These are phyloP conservation scores for Tetanocera ferruginea DNA, from an alignment of 2,888 invertebrate species.

Conservation along the genomic window DNA sequence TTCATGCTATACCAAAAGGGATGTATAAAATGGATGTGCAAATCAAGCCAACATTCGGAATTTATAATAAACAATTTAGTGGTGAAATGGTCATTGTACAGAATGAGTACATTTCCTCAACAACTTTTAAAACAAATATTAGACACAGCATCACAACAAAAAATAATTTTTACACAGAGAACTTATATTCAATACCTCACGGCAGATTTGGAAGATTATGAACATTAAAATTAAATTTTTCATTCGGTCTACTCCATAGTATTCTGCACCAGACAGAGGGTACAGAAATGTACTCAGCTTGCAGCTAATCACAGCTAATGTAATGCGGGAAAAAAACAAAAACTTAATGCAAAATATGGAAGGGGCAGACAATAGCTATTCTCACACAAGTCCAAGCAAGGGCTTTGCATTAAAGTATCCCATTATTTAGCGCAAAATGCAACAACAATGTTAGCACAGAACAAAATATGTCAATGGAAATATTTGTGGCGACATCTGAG, in stretches of 20 bases:
- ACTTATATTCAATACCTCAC: no score
- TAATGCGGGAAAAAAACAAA: background rate
- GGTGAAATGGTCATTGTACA: no score
- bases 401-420: background rate
- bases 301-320: background rate
- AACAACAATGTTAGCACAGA: conserved; percentile 7
- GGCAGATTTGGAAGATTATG: background rate
- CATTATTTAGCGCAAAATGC: background rate
- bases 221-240: conserved; percentile 32
- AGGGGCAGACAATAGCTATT: background rate
- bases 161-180: no score
- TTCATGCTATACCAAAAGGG: no score
- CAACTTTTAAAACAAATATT: no score
- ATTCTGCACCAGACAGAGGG: background rate
- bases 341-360: background rate
- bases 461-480: conserved; percentile 19
- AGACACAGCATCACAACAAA: no score
- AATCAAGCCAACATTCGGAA: no score
- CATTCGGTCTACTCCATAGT: background rate
- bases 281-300: background rate
- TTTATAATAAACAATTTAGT: no score
- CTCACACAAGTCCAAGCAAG: background rate
- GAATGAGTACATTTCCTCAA: no score
- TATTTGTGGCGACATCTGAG: background rate
- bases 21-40: no score